Base-by-base conservation (phyloP, 2,797 vertebrate species). In the Bucorvus abyssinicus region DNA sequence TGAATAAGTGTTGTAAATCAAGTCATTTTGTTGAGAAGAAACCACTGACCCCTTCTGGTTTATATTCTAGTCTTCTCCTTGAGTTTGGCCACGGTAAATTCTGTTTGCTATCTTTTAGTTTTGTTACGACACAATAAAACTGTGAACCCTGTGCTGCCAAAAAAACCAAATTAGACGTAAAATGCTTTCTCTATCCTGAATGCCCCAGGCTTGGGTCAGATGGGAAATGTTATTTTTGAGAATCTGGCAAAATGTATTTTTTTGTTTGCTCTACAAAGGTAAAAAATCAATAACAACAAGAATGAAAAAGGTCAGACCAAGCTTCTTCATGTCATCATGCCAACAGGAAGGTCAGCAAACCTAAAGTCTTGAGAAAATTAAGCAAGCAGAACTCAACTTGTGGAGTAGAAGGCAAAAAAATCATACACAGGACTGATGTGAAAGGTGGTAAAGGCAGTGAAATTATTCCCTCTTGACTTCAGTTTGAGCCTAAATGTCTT, bases 201-300 rank as follows among this genome's bases (percentile, higher is more conserved):
- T 20, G 57, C 57, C 24, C 4, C 38, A 65, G 56, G 68, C 77
- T 50, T 75, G 34, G 63, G 24, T 76, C 85, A 77, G 52, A 49
- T 15, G 20, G 75, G 70, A 93, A 92, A 92, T 63, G 79, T 68
- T 92, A 49, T 71, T 94, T 89, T 85, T 77, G 64, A 79, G 57
- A 87, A 89, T 89, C 38, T 69, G 38, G 45, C 30, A 94, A 92
- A 94, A 69, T 4, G 3, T 64, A 26, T 78, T 94, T 90, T 83
- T 65, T 73, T 94, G 36, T 77, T 94, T 90, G 80, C 75, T 93
- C 45, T 80, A 93, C 74, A 76, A 73, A 91, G 47, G n/a, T 87
- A 79, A 94, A 84, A 55, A 94, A 91, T 81, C 93, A 90, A 84
- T 93, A 95, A 53, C 47, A 78, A 56, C 24, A 87, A 89, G 60